These are phyloP conservation scores for Smutsia temminckii DNA, from an alignment of 2,797 vertebrate genomes.

Conservation along the genomic window DNA sequence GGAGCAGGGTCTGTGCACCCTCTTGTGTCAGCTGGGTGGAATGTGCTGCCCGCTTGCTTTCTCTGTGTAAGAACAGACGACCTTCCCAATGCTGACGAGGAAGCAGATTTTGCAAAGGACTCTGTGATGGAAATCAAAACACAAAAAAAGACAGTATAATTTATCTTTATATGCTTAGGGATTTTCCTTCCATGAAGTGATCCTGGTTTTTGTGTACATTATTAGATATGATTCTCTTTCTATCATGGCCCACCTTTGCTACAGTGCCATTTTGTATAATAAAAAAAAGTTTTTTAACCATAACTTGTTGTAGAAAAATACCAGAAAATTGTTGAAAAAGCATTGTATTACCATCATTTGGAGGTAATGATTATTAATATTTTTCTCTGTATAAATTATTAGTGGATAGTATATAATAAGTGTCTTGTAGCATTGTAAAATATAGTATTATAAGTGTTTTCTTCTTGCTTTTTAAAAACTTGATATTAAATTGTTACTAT, in stretches of 20 bases:
- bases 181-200: neutral
- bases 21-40: conserved; percentile 37
- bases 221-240: neutral
- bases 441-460: neutral
- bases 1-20: conserved; percentile 22
- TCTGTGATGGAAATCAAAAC: neutral
- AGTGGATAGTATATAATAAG: neutral
- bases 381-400: neutral
- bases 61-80: neutral
- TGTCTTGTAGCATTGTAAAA: neutral
- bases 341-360: neutral
- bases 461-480: neutral
- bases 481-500: neutral
- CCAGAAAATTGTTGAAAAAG: conserved; percentile 26
- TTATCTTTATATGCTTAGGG: neutral
- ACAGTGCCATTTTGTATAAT: neutral
- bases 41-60: neutral
- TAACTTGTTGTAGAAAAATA: neutral
- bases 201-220: neutral
- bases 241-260: neutral
- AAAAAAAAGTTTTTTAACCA: neutral
- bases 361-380: neutral
- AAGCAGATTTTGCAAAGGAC: neutral
- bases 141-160: neutral
- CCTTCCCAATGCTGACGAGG: neutral